Base-by-base conservation (phyloP, 2,888 invertebrate genomes). In the Drosophila multiciliata region DNA sequence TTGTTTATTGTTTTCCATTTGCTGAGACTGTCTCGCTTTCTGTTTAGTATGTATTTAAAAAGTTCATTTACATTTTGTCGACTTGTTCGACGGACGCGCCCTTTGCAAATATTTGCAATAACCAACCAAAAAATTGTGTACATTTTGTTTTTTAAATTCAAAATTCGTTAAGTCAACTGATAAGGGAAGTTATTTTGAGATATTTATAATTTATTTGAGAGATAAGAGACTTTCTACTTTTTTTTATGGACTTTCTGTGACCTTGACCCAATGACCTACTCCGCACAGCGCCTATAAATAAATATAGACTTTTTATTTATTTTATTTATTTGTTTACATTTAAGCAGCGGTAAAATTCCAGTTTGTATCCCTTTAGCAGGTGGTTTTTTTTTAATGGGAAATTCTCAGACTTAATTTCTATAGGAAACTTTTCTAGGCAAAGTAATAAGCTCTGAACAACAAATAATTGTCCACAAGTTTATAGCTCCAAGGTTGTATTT, bases 401-500 rank as follows among this genome's bases (percentile, higher is more conserved):
- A 66, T 63, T 55, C 42, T 20, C 15, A 23, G 33, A 11, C 20
- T 20, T 66, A 4, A 29, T 53, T 29, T 23, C 15, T 45, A 33
- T 4, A 17, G 15, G 23, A 20, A 20, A 33, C 1, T 54, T 74
- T 69, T 68, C 61, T 69, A 73, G 67, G 71, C 69, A 68, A 73
- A 65, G 49, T 45, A 50, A 55, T 59, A 9, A 32, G 26, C 35
- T 40, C 4, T 40, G 4, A 20, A 20, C 8, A 60, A 33, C n/a
- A 40, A 40, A 49, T 36, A 15, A 45, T 48, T 58, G 45, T 38
- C 38, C 55, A 52, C 52, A 26, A 45, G 45, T 29, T 61, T 54
- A 32, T 59, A 62, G 26, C 69, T 32, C 58, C 87, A 85, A 87
- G 90, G 87, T 79, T 83, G 73, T 53, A 68, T 75, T 73, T 88